Evolutionary conservation across 2,888 invertebrate genomes (phyloP).

Genomic region (Oligia latruncula): DNA sequence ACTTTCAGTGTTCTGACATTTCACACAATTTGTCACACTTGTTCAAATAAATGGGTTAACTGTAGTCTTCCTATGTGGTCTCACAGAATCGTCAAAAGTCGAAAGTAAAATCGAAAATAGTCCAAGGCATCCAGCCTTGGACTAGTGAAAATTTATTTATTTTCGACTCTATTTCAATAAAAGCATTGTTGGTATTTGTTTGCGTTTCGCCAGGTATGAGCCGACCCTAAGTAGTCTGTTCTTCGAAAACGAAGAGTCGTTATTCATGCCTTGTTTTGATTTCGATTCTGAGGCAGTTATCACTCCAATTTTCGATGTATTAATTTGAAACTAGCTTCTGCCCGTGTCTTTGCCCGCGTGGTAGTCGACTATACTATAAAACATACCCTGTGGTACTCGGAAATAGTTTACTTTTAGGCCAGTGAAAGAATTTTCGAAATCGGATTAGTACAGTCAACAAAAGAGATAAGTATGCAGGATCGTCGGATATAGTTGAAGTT

Average conservation of each 20-base stretch:
- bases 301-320: neutral
- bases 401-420: no score
- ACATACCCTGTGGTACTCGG: no score
- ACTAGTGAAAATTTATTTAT: neutral
- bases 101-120: neutral
- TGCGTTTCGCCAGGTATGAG: neutral
- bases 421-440: no score
- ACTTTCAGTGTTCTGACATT: neutral
- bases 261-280: constrained; percentile 23
- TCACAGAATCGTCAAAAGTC: neutral
- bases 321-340: no score
- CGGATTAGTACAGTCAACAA: no score
- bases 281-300: constrained; percentile 6
- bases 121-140: no score
- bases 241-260: neutral
- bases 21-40: constrained; percentile 17
- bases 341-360: no score
- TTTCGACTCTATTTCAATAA: neutral
- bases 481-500: no score
- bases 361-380: no score
- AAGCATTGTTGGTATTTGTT: neutral
- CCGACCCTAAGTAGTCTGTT: neutral
- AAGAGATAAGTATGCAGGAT: no score
- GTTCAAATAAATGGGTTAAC: constrained; percentile 23
- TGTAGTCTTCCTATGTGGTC: constrained; percentile 12